Evolutionary conservation across 2,888 invertebrate species (phyloP).

Genomic region (Rhabditophanes sp.): DNA sequence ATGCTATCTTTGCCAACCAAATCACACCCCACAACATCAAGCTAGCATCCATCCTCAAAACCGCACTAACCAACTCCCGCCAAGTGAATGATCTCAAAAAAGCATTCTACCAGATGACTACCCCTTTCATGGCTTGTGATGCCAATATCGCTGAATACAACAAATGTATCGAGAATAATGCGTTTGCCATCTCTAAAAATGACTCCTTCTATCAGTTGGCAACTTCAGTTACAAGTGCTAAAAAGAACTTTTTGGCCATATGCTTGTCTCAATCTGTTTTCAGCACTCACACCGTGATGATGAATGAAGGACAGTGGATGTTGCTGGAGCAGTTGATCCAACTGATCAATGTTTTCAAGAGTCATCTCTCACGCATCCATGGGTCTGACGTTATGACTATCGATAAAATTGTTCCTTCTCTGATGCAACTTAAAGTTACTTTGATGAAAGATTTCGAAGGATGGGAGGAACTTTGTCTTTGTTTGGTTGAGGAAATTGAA

Average conservation of each 20-base stretch:
- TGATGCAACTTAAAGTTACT: slow-evolving; percentile 20
- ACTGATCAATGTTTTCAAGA: slow-evolving; percentile 10
- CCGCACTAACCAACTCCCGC: too few species aligned
- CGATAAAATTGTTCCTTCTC: slow-evolving; percentile 31
- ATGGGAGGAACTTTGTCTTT: slow-evolving; percentile 6
- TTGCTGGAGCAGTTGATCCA: slow-evolving; percentile 11
- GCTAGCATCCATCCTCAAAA: too few species aligned
- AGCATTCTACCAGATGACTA: slow-evolving; percentile 13
- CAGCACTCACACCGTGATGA: too few species aligned
- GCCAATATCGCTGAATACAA: slow-evolving; percentile 8
- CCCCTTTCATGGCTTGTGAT: slow-evolving; percentile 15
- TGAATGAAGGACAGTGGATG: slow-evolving; percentile 2
- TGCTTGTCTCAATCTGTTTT: slow-evolving; percentile 6
- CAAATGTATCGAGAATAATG: slow-evolving; percentile 6
- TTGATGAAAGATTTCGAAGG: slow-evolving; percentile 18
- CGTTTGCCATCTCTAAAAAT: slow-evolving; percentile 20
- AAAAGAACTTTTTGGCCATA: slow-evolving; percentile 9
- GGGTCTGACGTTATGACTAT: slow-evolving; percentile 20
- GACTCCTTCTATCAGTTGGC: slow-evolving; percentile 20
- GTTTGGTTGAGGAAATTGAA: slow-evolving; percentile 10
- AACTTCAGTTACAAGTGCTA: slow-evolving; percentile 15
- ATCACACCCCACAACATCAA: slow-evolving; percentile 12
- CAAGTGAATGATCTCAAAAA: slow-evolving; percentile 10
- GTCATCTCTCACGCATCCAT: slow-evolving; percentile 12
- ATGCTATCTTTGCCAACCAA: slow-evolving; percentile 9